Conservation (phyloP, 2,888 invertebrate species). For the Thecophora atra region DNA sequence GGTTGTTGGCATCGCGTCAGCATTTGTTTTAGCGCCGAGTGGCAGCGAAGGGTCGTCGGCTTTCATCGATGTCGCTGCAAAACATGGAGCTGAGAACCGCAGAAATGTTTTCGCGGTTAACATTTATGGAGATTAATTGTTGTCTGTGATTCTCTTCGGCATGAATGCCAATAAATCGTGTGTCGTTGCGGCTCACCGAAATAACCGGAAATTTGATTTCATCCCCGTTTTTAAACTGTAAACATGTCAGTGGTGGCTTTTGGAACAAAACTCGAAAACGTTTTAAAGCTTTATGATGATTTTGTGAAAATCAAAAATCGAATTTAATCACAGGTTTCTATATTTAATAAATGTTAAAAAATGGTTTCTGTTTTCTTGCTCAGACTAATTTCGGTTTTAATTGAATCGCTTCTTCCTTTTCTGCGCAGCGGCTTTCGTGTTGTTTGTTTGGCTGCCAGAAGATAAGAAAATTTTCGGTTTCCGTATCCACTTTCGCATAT, state of each 20-base stretch:
- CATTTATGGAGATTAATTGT: constrained; percentile 51
- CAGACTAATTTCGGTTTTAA: too few relatives aligned
- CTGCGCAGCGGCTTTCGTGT: neutral
- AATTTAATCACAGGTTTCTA: too few relatives aligned
- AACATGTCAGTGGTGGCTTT: too few relatives aligned
- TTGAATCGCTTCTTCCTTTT: too few relatives aligned
- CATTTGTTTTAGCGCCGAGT: constrained; percentile 34
- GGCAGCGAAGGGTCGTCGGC: constrained; percentile 11
- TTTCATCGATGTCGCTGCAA: constrained; percentile 11
- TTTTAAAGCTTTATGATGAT: neutral
- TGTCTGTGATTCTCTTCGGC: constrained; percentile 10
- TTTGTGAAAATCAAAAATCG: neutral
- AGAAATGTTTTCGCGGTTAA: constrained; percentile 50
- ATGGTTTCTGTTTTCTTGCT: too few relatives aligned
- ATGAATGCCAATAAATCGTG: constrained; percentile 28
- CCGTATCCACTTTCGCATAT: constrained; percentile 15
- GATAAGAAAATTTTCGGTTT: constrained; percentile 16
- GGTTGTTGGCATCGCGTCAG: constrained; percentile 28
- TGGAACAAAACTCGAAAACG: too few relatives aligned
- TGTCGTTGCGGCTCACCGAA: neutral
- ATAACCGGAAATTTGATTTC: too few relatives aligned
- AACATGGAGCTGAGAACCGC: constrained; percentile 43
- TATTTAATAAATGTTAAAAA: too few relatives aligned
- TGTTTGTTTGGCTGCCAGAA: constrained; percentile 25
- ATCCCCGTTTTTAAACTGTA: too few relatives aligned